Evolutionary conservation across 1,140 invertebrate species (phyloP).

Genomic region (Lepidurus apus): DNA sequence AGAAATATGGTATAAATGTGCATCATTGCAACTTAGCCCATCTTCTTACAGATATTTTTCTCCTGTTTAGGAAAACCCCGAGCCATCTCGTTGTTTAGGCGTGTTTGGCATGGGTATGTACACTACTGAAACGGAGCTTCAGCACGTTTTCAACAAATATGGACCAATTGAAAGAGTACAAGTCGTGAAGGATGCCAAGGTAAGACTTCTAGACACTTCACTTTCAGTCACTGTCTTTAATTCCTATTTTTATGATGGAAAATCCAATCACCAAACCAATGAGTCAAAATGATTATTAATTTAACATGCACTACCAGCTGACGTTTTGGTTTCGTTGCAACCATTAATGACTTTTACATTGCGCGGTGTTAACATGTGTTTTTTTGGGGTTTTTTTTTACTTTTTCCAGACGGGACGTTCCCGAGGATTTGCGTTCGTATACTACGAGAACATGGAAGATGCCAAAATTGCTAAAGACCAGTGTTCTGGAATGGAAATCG

Average conservation of each 20-base stretch:
- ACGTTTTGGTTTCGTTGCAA: not conserved
- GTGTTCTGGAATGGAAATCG: constrained; percentile 88
- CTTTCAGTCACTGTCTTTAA: not conserved
- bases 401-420: constrained; percentile 74
- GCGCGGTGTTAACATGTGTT: not conserved
- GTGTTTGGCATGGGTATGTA: constrained; percentile 90
- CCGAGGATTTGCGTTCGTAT: constrained; percentile 94
- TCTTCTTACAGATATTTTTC: constrained; percentile 28
- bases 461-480: constrained; percentile 90
- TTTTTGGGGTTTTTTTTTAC: not conserved
- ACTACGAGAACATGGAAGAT: constrained; percentile 83
- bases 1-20: constrained; percentile 20
- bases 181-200: constrained; percentile 92
- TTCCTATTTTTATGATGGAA: constrained; percentile 36
- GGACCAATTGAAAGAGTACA: constrained; percentile 89
- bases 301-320: constrained; percentile 23
- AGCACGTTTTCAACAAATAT: constrained; percentile 87
- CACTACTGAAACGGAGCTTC: constrained; percentile 87
- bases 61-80: constrained; percentile 65
- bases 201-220: constrained; percentile 46
- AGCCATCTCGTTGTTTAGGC: constrained; percentile 81
- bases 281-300: constrained; percentile 13
- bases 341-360: not conserved
- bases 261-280: constrained; percentile 32
- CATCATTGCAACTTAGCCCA: constrained; percentile 13